Evolutionary conservation across 1,140 invertebrate genomes (phyloP).

Genomic region (Brachionus manjavacas): DNA sequence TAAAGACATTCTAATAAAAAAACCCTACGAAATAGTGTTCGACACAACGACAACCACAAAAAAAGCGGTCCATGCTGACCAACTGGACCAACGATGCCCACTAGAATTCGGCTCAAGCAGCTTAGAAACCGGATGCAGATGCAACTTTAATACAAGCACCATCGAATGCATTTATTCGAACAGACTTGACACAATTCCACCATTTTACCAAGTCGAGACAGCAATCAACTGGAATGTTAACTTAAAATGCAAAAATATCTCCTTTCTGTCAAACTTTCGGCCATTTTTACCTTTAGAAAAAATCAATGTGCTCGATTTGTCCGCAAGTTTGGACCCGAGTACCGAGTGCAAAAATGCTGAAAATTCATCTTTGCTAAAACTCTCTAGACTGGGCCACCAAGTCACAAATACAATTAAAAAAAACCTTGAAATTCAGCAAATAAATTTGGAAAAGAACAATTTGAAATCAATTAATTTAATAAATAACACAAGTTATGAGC

Average conservation of each 20-base stretch:
- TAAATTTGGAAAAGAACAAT: neutral
- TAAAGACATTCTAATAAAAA: slow-evolving; percentile 3
- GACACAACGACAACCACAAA: neutral
- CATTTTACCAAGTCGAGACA: neutral
- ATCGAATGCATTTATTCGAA: neutral
- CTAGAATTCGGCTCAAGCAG: slow-evolving; percentile 8
- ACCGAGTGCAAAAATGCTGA: neutral
- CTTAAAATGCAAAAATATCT: slow-evolving; percentile 22
- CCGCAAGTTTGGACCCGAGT: neutral
- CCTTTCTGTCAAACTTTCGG: neutral
- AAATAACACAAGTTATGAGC: neutral
- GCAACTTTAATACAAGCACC: slow-evolving; percentile 15
- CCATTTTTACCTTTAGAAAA: neutral
- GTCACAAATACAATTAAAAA: neutral
- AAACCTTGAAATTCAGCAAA: neutral
- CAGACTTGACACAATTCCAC: neutral
- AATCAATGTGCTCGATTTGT: slow-evolving; percentile 11
- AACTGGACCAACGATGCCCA: neutral
- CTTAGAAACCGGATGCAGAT: neutral
- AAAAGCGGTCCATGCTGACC: neutral
- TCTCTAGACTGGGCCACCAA: neutral
- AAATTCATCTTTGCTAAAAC: neutral
- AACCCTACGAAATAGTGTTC: slow-evolving; percentile 16
- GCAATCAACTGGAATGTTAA: slow-evolving; percentile 1
- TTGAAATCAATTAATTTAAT: neutral